phyloP scores from a whole-genome alignment of 1,140 invertebrate species.

The Cataglyphis hispanica region DNA sequence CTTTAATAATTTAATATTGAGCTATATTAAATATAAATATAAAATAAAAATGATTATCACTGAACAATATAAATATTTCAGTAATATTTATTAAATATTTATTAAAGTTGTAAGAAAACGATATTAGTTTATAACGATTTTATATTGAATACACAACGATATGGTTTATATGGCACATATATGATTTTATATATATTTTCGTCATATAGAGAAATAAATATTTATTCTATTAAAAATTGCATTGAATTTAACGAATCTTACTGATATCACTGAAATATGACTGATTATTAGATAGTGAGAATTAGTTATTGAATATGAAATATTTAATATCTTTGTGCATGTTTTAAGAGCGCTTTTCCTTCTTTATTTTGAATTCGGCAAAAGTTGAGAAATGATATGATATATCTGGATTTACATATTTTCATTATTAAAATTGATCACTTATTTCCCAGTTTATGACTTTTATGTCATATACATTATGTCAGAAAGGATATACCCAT shows the following conservation, averaged over 20 bases:
- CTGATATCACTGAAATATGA: too few relatives aligned
- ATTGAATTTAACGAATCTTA: not conserved
- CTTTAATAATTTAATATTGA: not conserved
- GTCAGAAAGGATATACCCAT: not conserved
- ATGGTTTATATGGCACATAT: not conserved
- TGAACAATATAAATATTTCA: not conserved
- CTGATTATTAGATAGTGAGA: not conserved
- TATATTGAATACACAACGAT: not conserved
- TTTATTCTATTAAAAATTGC: conserved; percentile 3
- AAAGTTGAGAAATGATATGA: conserved; percentile 40
- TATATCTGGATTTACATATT: not conserved
- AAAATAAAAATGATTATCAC: not conserved
- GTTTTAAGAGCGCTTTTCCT: conserved; percentile 20
- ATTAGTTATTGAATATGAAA: not conserved
- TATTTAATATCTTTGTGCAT: conserved; percentile 7
- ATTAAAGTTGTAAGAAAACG: not conserved
- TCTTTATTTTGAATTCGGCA: conserved; percentile 36
- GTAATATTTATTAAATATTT: not conserved
- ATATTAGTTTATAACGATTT: not conserved
- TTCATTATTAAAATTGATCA: conserved; percentile 43
- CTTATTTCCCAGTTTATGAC: conserved; percentile 36
- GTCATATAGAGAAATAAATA: not conserved
- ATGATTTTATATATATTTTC: not conserved
- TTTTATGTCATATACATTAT: too few relatives aligned
- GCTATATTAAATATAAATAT: not conserved